Evolutionary conservation across 2,888 invertebrate genomes (phyloP), one percentile per base, ranked within the genome.

Genomic region (Andrena hattorfiana): DNA sequence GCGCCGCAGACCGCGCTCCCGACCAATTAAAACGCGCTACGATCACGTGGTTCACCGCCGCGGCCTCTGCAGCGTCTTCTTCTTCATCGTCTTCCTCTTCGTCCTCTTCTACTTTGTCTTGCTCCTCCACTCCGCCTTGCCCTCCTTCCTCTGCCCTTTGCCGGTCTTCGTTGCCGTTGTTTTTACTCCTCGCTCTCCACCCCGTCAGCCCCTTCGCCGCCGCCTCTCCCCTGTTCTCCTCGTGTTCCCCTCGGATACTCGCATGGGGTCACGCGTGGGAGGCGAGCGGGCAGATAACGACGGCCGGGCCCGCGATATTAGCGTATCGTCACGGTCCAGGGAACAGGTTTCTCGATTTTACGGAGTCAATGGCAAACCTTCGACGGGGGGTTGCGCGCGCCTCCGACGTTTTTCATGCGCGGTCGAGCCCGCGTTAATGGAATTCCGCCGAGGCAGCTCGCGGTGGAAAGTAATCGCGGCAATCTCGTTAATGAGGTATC

Each of bases 1-100:
- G 66, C 51, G 6, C 56, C 79, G 77, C 72, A 69, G 77, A 77
- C 79, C 81, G 74, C 85, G 66, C 87, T 87, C 90, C 90, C 91
- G 90, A 90, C 94, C 94, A 94, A 94, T 94, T 94, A 94, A 94
- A 94, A 93, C 90, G 90, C 92, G 85, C 92, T 90, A 80, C 89
- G 91, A 89, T 93, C 93, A 92, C 93, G 93, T 92, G 93, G 90
- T 87, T 68, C 74, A 60, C 75, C 79, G 70, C 75, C 64, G 71
- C 75, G 77, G 67, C 56, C 67, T 51, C 75, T 68, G 66, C 83
- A 81, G 67, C 83, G 51, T 84, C 78, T 81, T 83, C 76, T 62
- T 81, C 85, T 49, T 77, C 77, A 59, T 78, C 77, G 28, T 71
- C 75, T 42, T 77, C 76, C 54, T 81, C 54, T 59, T 59, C 60